Evolutionary conservation across 2,797 vertebrate species (phyloP), one percentile per base, ranked within the genome.

Genomic region (Clarias pachynema): DNA sequence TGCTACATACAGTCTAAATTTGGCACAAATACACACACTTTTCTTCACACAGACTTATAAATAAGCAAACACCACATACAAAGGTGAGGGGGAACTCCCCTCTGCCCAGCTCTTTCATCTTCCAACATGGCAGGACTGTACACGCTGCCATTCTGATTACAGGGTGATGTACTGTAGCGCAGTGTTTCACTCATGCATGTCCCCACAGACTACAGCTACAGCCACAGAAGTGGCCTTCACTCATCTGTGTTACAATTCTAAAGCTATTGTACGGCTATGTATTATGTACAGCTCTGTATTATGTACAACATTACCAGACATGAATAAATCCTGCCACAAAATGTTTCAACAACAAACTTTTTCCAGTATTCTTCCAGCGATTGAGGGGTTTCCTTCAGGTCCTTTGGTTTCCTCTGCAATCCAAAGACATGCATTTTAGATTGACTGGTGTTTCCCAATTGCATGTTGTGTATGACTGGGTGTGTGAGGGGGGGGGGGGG

Each of bases 181-280:
- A 91, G 89, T 90, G 91, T 92, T 92, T 93, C 89, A 92, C 92
- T 92, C 92, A 90, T 87, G 89, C 87, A 84, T 16, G 85, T 84
- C 86, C 68, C 89, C 83, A 86, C 87, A 88, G 88, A 89, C 89
- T 89, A 85, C 62, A 29, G 24, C 85, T 85, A 86, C 66, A 85
- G 86, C 90, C 87, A 84, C 82, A 73, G 70, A 87, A 88, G 85
- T 88, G 68, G 84, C 82, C 69, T 83, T 83, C 86, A 86, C 84
- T 82, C 60, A 62, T 77, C 86, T 87, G 87, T 89, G 75, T 90
- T 87, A 91, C 90, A 89, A 87, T 86, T 91, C 90, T 80, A 40
- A 86, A 83, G 63, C 86, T 86, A 90, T 91, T 83, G 84, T 59
- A 59, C 84, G 84, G 81, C 84, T 90, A 79, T 81, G 77, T 69